Conservation (phyloP, 2,113 vertebrate genomes). For the Vulpes ferrilata region DNA sequence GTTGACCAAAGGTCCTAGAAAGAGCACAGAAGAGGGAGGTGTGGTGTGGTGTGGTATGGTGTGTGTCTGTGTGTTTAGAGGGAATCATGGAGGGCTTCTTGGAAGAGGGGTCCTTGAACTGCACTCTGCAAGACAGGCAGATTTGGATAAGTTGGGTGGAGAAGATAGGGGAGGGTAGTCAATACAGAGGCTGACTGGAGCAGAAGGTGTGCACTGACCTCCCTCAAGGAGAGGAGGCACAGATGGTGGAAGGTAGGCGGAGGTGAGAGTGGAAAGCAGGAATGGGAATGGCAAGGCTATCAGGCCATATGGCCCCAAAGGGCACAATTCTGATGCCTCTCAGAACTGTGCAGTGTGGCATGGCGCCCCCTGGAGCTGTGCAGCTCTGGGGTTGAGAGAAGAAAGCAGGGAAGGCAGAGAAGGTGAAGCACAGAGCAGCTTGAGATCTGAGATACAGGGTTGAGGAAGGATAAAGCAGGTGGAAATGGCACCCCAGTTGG, state of each 20-base stretch:
- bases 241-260: background rate
- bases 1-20: background rate
- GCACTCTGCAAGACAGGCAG: background rate
- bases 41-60: background rate
- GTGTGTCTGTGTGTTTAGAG: background rate
- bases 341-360: background rate
- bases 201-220: background rate
- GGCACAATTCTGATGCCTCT: background rate
- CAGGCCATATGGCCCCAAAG: background rate
- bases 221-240: background rate
- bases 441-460: background rate
- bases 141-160: background rate
- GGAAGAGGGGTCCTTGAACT: background rate
- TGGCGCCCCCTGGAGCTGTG: background rate
- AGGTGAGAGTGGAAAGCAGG: background rate
- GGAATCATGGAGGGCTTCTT: background rate
- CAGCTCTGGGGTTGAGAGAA: background rate
- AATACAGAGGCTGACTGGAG: background rate
- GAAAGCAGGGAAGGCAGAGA: background rate
- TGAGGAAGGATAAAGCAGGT: background rate
- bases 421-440: background rate
- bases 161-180: background rate
- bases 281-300: too few species aligned
- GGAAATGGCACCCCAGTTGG: background rate
- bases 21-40: background rate